These are phyloP conservation scores for Mus pahari DNA, from an alignment of 2,113 vertebrate species.

Conservation along the genomic window DNA sequence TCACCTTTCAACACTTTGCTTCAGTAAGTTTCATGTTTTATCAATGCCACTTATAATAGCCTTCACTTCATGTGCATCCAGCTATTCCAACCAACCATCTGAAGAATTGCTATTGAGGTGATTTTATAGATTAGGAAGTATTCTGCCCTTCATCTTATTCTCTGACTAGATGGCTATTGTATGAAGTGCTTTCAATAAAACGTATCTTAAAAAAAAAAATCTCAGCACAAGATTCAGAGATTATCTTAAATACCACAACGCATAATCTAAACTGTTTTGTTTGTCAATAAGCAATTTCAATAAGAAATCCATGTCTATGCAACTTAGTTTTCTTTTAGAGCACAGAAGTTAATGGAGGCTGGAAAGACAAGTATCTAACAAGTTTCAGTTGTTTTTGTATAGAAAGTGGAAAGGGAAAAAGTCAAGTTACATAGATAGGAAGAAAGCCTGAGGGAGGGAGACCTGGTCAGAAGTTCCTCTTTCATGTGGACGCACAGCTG, in stretches of 20 bases:
- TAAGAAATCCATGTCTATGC: background rate
- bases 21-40: slow-evolving; percentile 37
- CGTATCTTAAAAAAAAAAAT: background rate
- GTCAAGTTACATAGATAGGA: background rate
- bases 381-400: background rate
- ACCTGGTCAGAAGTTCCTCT: background rate
- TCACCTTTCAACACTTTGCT: background rate
- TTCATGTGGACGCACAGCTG: background rate
- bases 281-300: slow-evolving; percentile 2
- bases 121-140: slow-evolving; percentile 1
- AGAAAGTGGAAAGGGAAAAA: background rate
- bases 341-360: background rate
- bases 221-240: background rate
- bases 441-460: background rate
- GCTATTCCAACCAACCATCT: background rate
- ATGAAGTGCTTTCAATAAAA: background rate
- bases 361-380: background rate
- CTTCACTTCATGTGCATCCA: background rate
- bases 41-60: background rate
- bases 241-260: background rate
- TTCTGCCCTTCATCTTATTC: background rate
- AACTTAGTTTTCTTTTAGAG: background rate
- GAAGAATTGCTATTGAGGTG: background rate
- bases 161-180: background rate
- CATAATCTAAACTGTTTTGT: background rate